Base-by-base conservation (phyloP, 2,113 vertebrate species). In the Tachysurus fulvidraco region DNA sequence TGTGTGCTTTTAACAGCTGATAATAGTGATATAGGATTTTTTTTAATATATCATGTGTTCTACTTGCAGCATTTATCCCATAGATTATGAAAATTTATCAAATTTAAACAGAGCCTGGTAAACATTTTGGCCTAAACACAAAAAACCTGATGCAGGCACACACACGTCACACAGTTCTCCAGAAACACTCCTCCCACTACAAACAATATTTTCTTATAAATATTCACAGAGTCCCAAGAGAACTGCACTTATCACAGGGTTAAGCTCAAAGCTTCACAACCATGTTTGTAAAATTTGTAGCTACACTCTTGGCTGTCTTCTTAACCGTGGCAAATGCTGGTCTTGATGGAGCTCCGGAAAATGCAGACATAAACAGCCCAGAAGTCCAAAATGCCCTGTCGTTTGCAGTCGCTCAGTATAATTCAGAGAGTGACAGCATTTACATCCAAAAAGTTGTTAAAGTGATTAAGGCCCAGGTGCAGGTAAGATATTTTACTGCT, bases 401-500 rank as follows among this genome's bases (percentile, higher is more conserved):
- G 1, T 96, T 95, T 83, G 96, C 97, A 4, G 62, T 98, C 4
- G 46, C 28, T 2, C 57, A 96, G 28, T 96, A 97, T 93, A 98
- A 99, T 93, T 89, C 36, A 41, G 57, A 2, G 1, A 95, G 74
- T 93, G 96, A 98, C 80, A 95, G 96, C 82, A 1, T 83, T 81
- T 97, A 62, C 89, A n/a, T 91, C 36, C 92, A 91, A 81, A 81
- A 94, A 6, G 92, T 93, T 46, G 4, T 88, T 16, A 65, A 91
- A 0, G 16, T 98, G 64, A 0, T 95, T 78, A 85, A 23, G 0
- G 95, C 81, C 28, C 0, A 92, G 88, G 93, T 0, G 7, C 97
- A 98, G 96, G 97, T 97, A 25, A 30, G 96, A 67, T 0, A 0
- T 7, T 60, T 16, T 21, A 55, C 57, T 25, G 30, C 1, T 55